Evolutionary conservation across 2,113 vertebrate species (phyloP).

Genomic region (Caracal caracal): DNA sequence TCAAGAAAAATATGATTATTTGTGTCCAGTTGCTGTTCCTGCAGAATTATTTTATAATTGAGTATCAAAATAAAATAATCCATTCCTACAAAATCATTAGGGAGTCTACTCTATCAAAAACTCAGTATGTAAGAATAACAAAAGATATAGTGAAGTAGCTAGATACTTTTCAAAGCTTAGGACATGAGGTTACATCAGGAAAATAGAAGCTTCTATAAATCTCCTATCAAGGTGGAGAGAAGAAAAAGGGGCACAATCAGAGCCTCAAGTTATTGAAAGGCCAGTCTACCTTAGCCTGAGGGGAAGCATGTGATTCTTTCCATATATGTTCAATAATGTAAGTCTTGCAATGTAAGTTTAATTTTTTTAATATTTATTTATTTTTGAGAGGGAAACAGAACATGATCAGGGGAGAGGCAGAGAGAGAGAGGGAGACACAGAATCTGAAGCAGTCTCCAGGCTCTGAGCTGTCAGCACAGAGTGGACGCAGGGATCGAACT

Average conservation of each 20-base stretch:
- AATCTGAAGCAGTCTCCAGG: too few relatives aligned
- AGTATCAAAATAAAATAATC: not conserved
- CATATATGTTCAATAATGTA: not conserved
- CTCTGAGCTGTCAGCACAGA: too few relatives aligned
- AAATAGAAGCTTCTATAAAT: not conserved
- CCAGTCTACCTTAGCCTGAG: not conserved
- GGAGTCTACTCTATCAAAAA: not conserved
- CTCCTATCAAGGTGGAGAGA: not conserved
- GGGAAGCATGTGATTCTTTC: accelerated
- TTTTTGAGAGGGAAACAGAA: too few relatives aligned
- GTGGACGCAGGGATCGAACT: too few relatives aligned
- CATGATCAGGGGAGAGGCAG: too few relatives aligned
- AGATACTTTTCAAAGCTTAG: not conserved
- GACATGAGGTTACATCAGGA: not conserved
- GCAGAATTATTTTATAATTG: not conserved
- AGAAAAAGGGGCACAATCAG: not conserved
- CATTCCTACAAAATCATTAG: not conserved
- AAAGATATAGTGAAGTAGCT: not conserved
- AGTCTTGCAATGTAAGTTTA: not conserved
- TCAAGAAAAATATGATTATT: not conserved
- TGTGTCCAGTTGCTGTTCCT: not conserved
- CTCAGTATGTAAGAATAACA: not conserved
- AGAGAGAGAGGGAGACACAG: too few relatives aligned
- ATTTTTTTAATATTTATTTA: too few relatives aligned
- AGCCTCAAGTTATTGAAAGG: not conserved